phyloP scores from a whole-genome alignment of 2,888 invertebrate genomes.

The Chymomyza amoena region DNA sequence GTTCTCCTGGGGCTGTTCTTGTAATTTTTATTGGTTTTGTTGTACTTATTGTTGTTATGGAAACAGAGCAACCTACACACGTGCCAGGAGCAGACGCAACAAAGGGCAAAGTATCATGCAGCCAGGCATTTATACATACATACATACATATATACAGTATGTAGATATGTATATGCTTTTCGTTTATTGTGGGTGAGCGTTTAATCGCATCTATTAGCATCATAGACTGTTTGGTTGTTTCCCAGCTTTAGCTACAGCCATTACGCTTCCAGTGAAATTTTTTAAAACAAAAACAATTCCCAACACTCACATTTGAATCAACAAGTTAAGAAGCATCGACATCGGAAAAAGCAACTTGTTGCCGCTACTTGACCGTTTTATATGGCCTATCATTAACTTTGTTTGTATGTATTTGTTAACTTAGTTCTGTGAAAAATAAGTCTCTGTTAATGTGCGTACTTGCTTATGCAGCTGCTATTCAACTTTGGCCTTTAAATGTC shows the following conservation, averaged over 20 bases:
- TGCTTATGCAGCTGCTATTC: conserved; percentile 54
- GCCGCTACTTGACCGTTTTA: conserved; percentile 1
- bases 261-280: conserved; percentile 22
- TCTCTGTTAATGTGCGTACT: conserved; percentile 19
- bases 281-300: conserved; percentile 35
- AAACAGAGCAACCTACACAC: conserved; percentile 43
- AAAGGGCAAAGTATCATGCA: conserved; percentile 61
- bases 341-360: background rate
- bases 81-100: conserved; percentile 24
- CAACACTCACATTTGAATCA: conserved; percentile 22
- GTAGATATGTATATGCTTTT: background rate
- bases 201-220: conserved; percentile 72
- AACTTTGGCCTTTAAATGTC: conserved; percentile 70
- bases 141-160: conserved; percentile 1
- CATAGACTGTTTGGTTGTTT: conserved; percentile 33
- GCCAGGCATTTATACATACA: background rate
- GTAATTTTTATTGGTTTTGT: background rate
- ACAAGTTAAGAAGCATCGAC: conserved; percentile 26
- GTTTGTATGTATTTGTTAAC: conserved; percentile 27
- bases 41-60: conserved; percentile 31
- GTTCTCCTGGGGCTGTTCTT: background rate
- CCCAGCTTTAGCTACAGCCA: conserved; percentile 2
- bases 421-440: conserved; percentile 31
- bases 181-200: conserved; percentile 58
- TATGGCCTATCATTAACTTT: background rate